Conservation (phyloP, 2,797 vertebrate genomes). For the Clarias laeviceps region DNA sequence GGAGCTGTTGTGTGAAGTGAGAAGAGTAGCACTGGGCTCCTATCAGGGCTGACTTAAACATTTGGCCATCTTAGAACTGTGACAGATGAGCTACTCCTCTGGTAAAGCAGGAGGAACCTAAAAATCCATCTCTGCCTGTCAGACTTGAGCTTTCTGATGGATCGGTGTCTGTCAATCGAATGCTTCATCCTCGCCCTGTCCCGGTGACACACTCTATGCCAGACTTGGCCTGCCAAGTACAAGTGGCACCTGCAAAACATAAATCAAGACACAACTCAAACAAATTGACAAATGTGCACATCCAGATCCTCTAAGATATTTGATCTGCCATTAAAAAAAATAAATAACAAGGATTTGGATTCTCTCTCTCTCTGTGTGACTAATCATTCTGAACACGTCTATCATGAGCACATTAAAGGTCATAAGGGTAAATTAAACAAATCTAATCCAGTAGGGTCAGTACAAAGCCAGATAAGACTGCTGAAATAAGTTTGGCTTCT, state of each 20-base stretch:
- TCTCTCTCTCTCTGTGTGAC: background rate
- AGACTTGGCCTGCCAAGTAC: conserved; percentile 15
- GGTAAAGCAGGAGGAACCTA: conserved; percentile 55
- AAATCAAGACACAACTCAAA: conserved; percentile 22
- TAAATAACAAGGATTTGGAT: no score
- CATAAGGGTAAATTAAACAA: background rate
- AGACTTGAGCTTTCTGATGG: conserved; percentile 63
- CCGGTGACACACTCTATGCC: background rate
- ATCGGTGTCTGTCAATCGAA: conserved; percentile 48
- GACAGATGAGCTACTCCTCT: conserved; percentile 68
- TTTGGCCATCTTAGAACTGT: conserved; percentile 65
- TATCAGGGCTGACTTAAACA: conserved; percentile 67
- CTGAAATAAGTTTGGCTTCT: conserved; percentile 2
- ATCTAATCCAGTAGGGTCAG: background rate
- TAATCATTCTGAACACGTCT: background rate
- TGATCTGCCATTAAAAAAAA: background rate
- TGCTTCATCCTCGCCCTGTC: conserved; percentile 42
- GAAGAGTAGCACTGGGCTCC: conserved; percentile 39
- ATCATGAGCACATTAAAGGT: background rate
- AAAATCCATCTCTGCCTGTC: conserved; percentile 68
- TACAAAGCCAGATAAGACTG: background rate
- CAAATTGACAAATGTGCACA: conserved; percentile 24
- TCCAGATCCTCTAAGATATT: background rate
- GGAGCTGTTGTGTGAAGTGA: conserved; percentile 4
- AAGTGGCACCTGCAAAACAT: conserved; percentile 25